A percentile compares a stretch with the other conserved stretches of the same genome.
Conservation (phyloP, 2,797 vertebrate genomes). For the Hephaestus fuliginosus region DNA sequence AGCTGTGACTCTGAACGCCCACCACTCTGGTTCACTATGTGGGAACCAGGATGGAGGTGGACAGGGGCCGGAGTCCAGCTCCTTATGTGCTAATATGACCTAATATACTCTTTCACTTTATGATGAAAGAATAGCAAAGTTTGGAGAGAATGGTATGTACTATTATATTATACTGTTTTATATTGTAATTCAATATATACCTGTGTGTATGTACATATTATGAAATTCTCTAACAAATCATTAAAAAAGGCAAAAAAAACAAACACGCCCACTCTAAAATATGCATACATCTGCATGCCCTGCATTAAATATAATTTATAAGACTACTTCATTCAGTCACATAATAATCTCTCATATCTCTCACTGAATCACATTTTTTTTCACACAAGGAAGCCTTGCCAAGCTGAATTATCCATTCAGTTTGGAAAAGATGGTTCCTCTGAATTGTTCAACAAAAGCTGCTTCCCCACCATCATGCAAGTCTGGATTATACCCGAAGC, state of each 20-base stretch:
- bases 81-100: background rate
- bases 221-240: background rate
- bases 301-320: no score
- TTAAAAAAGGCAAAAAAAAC: background rate
- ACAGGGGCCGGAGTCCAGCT: slow-evolving; percentile 48
- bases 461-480: no score
- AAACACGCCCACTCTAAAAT: background rate
- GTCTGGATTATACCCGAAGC: background rate
- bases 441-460: background rate
- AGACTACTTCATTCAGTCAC: no score
- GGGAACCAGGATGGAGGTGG: slow-evolving; percentile 78
- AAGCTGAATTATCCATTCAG: background rate
- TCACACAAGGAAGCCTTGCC: background rate
- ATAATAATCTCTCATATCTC: background rate
- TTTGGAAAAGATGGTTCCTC: background rate
- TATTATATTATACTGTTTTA: background rate
- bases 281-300: background rate
- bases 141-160: background rate
- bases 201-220: background rate
- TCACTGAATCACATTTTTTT: background rate
- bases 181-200: background rate
- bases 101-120: background rate
- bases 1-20: slow-evolving; percentile 79
- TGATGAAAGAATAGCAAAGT: slow-evolving; percentile 12
- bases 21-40: slow-evolving; percentile 73